A percentile compares a stretch with the other conserved stretches of the same genome.
Conservation (phyloP, 2,888 invertebrate genomes). For the Mesorhabditis sp. region DNA sequence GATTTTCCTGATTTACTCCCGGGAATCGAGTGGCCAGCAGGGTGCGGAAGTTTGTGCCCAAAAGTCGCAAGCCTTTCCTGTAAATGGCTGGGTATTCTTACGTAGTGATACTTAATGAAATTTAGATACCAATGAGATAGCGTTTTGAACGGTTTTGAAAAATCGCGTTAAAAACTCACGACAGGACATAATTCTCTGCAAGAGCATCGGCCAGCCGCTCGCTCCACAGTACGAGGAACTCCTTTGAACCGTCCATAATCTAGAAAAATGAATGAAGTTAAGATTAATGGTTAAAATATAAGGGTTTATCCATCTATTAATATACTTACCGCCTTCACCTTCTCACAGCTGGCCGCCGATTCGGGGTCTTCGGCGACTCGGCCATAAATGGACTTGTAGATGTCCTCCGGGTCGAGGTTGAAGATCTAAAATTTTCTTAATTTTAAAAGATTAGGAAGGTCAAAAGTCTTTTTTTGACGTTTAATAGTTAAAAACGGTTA, state of each 20-base stretch:
- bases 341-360: slow-evolving; percentile 5
- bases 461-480: no score
- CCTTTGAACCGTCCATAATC: slow-evolving; percentile 36
- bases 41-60: background rate
- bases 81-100: no score
- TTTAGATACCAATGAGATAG: no score
- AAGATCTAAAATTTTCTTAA: slow-evolving; percentile 18
- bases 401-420: slow-evolving; percentile 31
- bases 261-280: slow-evolving; percentile 9
- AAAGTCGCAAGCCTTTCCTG: background rate
- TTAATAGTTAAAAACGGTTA: no score
- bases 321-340: background rate
- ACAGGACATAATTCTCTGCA: slow-evolving; percentile 26
- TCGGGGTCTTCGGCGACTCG: slow-evolving; percentile 12
- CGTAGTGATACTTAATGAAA: no score
- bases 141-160: background rate
- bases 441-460: background rate
- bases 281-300: background rate
- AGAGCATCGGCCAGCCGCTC: slow-evolving; percentile 33
- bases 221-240: slow-evolving; percentile 42
- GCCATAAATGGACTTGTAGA: slow-evolving; percentile 11
- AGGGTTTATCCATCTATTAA: background rate
- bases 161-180: slow-evolving; percentile 18
- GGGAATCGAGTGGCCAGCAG: background rate
- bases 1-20: background rate